These are phyloP conservation scores for Aporrectodea caliginosa DNA, from an alignment of 1,140 invertebrate species.

Conservation along the genomic window DNA sequence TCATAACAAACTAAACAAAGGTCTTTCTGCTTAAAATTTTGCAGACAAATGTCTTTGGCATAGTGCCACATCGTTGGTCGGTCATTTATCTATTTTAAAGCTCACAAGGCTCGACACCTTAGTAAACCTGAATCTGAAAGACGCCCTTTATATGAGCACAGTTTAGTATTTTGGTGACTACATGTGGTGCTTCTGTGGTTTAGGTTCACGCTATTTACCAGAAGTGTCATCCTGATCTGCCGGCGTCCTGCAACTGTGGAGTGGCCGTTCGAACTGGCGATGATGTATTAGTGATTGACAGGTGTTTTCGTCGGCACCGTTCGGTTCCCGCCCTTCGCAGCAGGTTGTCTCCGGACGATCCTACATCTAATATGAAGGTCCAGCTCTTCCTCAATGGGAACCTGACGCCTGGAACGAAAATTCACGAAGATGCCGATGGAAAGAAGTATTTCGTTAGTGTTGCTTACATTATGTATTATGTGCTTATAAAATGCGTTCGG, in stretches of 20 bases:
- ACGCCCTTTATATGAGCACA: too few species aligned
- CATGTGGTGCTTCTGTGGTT: not conserved
- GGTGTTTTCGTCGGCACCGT: slow-evolving; percentile 14
- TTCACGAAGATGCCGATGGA: slow-evolving; percentile 36
- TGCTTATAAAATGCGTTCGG: not conserved
- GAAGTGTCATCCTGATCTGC: slow-evolving; percentile 7
- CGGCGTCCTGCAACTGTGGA: slow-evolving; percentile 35
- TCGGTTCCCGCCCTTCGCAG: not conserved
- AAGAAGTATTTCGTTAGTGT: slow-evolving; percentile 27
- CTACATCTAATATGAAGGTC: slow-evolving; percentile 28
- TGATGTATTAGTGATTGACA: slow-evolving; percentile 34
- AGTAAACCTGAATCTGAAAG: too few species aligned
- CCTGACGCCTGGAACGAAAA: slow-evolving; percentile 36
- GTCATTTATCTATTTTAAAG: too few species aligned
- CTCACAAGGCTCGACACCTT: too few species aligned
- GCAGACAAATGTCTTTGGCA: too few species aligned
- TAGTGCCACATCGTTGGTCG: too few species aligned
- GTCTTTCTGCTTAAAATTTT: too few species aligned
- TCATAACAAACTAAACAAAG: too few species aligned
- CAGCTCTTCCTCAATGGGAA: slow-evolving; percentile 37
- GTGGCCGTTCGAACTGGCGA: slow-evolving; percentile 33
- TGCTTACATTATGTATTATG: slow-evolving; percentile 6
- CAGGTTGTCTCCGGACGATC: not conserved
- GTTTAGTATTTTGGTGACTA: too few species aligned
- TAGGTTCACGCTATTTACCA: slow-evolving; percentile 33